Evolutionary conservation across 2,797 vertebrate genomes (phyloP).

Genomic region (Leptatherina wallacei): DNA sequence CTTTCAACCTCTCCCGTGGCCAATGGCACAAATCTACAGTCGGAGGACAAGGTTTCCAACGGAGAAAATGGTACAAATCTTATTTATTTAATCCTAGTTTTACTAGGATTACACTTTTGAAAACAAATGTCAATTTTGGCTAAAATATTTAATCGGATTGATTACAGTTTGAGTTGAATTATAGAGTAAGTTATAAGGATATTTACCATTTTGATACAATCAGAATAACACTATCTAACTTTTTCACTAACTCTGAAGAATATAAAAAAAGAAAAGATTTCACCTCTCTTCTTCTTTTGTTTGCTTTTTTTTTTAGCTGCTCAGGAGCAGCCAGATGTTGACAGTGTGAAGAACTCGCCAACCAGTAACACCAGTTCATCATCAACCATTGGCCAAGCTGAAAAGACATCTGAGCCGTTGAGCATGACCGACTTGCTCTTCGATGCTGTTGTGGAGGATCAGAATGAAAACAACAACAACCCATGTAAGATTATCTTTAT

Average conservation of each 20-base stretch:
- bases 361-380: background rate
- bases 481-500: constrained; percentile 41
- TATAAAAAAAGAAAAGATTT: background rate
- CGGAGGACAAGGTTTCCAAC: constrained; percentile 15
- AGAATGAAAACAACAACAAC: constrained; percentile 65
- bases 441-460: constrained; percentile 4
- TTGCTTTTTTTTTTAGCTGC: background rate
- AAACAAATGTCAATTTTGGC: background rate
- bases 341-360: background rate
- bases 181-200: background rate
- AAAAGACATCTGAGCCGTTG: background rate
- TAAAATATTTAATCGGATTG: background rate
- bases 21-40: constrained; percentile 44
- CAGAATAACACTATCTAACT: background rate
- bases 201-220: background rate
- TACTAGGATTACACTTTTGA: no score
- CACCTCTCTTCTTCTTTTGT: background rate
- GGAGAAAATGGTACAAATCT: constrained; percentile 44
- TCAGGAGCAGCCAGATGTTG: constrained; percentile 17
- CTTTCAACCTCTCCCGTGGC: constrained; percentile 11
- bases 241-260: background rate
- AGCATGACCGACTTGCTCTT: constrained; percentile 25
- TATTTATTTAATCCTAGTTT: background rate
- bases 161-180: background rate
- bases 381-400: background rate